phyloP scores from a whole-genome alignment of 2,888 invertebrate genomes.

The Plutella xylostella region DNA sequence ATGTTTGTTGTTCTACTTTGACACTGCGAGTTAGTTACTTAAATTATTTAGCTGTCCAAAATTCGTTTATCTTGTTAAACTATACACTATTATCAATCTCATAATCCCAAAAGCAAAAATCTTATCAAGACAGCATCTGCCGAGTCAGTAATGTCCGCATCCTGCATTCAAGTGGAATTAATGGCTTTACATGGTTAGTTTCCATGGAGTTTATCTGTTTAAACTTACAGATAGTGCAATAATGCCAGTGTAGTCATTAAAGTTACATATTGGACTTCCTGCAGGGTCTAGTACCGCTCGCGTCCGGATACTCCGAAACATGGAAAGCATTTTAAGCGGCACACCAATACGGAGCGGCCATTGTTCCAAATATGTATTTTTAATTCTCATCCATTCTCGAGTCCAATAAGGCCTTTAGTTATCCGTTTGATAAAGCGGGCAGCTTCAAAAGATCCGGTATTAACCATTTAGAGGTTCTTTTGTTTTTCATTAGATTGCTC shows the following conservation, averaged over 20 bases:
- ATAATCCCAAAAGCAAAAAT: no score
- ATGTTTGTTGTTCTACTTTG: not conserved
- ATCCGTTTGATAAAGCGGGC: no score
- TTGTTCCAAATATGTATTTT: constrained; percentile 61
- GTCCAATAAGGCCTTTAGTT: not conserved
- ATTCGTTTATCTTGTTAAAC: no score
- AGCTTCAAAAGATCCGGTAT: no score
- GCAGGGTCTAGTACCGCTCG: constrained; percentile 28
- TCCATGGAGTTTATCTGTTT: constrained; percentile 15
- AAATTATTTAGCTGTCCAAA: no score
- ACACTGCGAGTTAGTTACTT: not conserved
- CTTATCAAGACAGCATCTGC: no score
- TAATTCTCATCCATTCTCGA: constrained; percentile 8
- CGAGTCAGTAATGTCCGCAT: constrained; percentile 30
- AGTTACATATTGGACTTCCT: constrained; percentile 53
- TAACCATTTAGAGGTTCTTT: no score
- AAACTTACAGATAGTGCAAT: constrained; percentile 7
- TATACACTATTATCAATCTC: no score
- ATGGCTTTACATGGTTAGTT: constrained; percentile 34
- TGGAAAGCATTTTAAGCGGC: constrained; percentile 67
- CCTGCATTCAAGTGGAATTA: constrained; percentile 51
- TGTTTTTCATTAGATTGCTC: no score
- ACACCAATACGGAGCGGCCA: constrained; percentile 39
- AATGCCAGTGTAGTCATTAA: constrained; percentile 32
- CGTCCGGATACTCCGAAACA: constrained; percentile 53